Percentiles rank a stretch among this genome's conserved stretches.
phyloP scores from a whole-genome alignment of 1,140 invertebrate species.

The Procambarus virginalis region DNA sequence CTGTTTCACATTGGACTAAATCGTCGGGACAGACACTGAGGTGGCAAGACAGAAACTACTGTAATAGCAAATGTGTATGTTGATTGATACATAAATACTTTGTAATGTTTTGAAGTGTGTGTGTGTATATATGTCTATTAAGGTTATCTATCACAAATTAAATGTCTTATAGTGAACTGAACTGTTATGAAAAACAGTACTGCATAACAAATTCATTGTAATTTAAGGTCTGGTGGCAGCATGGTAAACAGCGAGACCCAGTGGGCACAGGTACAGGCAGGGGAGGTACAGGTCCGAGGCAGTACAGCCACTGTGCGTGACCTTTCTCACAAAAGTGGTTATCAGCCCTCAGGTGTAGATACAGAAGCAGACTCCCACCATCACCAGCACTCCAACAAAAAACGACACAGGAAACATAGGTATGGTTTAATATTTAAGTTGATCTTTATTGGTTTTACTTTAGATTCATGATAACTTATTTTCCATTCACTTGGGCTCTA shows the following conservation, averaged over 20 bases:
- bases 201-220: background rate
- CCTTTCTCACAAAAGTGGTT: constrained; percentile 62
- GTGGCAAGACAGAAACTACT: too few species aligned
- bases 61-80: too few species aligned
- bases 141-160: too few species aligned
- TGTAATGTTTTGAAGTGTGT: too few species aligned
- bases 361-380: constrained; percentile 58
- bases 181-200: background rate
- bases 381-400: constrained; percentile 63
- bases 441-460: background rate
- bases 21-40: too few species aligned
- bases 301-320: constrained; percentile 62
- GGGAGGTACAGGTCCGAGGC: constrained; percentile 53
- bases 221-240: constrained; percentile 59
- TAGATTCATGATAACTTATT: background rate
- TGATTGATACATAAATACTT: too few species aligned
- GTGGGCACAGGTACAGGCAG: constrained; percentile 63
- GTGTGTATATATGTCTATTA: too few species aligned
- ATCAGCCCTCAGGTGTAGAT: constrained; percentile 65
- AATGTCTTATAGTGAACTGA: too few species aligned
- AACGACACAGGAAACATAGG: constrained; percentile 71
- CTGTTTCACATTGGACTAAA: too few species aligned
- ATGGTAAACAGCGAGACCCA: constrained; percentile 55
- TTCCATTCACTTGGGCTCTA: too few species aligned
- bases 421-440: constrained; percentile 19